These are phyloP conservation scores for Thaumetopoea pityocampa DNA, from an alignment of 1,140 invertebrate species.

Conservation along the genomic window DNA sequence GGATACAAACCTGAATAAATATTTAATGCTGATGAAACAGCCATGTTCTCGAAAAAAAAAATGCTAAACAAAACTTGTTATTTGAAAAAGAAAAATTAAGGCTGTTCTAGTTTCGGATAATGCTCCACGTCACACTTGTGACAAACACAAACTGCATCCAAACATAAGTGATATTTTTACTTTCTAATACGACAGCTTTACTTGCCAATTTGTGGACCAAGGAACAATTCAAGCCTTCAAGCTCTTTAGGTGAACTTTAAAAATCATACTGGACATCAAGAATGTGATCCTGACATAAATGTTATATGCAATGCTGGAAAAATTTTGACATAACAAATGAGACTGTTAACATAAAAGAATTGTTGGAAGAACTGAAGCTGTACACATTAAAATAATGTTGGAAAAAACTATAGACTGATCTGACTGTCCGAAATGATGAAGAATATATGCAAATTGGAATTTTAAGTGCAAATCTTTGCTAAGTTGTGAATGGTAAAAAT, in stretches of 20 bases:
- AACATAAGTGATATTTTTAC: too few species aligned
- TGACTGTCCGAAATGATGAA: slow-evolving; percentile 29
- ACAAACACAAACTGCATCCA: too few species aligned
- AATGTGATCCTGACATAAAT: slow-evolving; percentile 30
- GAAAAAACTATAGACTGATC: slow-evolving; percentile 37
- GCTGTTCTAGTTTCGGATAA: slow-evolving; percentile 58
- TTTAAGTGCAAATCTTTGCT: slow-evolving; percentile 37
- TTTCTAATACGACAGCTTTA: slow-evolving; percentile 66
- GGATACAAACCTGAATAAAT: slow-evolving; percentile 37
- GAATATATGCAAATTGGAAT: slow-evolving; percentile 36
- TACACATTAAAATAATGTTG: slow-evolving; percentile 42
- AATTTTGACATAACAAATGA: too few species aligned
- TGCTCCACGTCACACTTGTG: slow-evolving; percentile 12
- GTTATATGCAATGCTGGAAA: slow-evolving; percentile 32
- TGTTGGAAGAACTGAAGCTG: slow-evolving; percentile 29
- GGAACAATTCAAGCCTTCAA: slow-evolving; percentile 32
- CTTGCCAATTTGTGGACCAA: slow-evolving; percentile 73
- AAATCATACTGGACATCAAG: slow-evolving; percentile 29
- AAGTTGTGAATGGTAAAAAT: slow-evolving; percentile 30
- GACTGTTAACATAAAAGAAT: slow-evolving; percentile 29
- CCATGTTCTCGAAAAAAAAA: slow-evolving; percentile 52
- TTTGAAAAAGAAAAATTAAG: slow-evolving; percentile 37
- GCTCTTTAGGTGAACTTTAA: slow-evolving; percentile 20
- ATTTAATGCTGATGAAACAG: slow-evolving; percentile 62
- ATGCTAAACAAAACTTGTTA: slow-evolving; percentile 47